A percentile compares a stretch with the other conserved stretches of the same genome.
These are phyloP conservation scores for Drosophila nr. medialis DNA, from an alignment of 2,888 invertebrate genomes.

Conservation along the genomic window DNA sequence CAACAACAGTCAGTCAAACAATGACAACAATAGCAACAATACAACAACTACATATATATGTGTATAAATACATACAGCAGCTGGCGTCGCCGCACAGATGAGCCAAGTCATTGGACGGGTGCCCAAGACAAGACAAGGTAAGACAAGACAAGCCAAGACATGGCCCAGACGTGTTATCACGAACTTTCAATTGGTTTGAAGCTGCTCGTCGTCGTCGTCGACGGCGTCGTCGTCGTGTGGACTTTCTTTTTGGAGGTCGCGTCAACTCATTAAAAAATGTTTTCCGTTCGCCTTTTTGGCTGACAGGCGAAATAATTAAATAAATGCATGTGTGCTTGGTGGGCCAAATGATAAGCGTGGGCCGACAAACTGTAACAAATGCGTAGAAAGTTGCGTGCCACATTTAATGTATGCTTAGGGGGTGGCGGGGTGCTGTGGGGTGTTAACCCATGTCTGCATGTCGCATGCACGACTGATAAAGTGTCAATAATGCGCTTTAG, in stretches of 20 bases:
- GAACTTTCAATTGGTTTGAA: conserved; percentile 46
- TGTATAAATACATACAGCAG: conserved; percentile 25
- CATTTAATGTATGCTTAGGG: conserved; percentile 12
- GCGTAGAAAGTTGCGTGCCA: conserved; percentile 69
- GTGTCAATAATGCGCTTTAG: conserved; percentile 75
- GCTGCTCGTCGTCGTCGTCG: background rate
- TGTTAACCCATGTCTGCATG: conserved; percentile 16
- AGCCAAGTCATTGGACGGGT: conserved; percentile 58
- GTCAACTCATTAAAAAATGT: conserved; percentile 71
- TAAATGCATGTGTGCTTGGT: conserved; percentile 41
- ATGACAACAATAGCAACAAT: conserved; percentile 21
- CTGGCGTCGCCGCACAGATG: conserved; percentile 46
- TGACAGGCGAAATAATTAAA: conserved; percentile 79
- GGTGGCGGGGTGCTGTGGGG: conserved; percentile 8
- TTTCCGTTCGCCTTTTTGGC: conserved; percentile 52
- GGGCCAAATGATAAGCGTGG: conserved; percentile 69
- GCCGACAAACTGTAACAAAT: conserved; percentile 73
- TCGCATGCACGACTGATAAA: conserved; percentile 54
- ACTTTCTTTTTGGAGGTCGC: conserved; percentile 63
- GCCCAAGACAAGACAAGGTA: conserved; percentile 32
- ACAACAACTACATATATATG: background rate
- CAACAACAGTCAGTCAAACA: conserved; percentile 18
- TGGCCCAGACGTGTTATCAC: conserved; percentile 62
- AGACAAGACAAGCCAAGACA: conserved; percentile 33
- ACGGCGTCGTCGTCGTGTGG: conserved; percentile 3